Evolutionary conservation across 2,888 invertebrate species (phyloP).

Genomic region (Morpho achilles): DNA sequence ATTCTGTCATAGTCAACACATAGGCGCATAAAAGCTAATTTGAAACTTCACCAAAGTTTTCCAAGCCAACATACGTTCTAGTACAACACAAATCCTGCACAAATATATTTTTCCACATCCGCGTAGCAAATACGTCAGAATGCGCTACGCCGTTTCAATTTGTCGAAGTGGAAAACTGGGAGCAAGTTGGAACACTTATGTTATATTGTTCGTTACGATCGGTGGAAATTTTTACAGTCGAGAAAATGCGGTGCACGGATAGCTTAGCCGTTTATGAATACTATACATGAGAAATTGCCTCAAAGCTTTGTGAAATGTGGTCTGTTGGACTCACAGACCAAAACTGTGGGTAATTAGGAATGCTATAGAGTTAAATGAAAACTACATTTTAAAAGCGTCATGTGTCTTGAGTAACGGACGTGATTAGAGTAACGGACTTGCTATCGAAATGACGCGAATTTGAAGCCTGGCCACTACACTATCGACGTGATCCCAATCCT

Average conservation of each 20-base stretch:
- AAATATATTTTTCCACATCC: constrained; percentile 26
- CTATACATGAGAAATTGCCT: no score
- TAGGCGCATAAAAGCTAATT: constrained; percentile 10
- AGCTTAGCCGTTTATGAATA: neutral
- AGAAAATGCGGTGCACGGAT: constrained; percentile 6
- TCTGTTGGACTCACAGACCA: no score
- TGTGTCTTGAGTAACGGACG: no score
- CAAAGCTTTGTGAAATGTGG: no score
- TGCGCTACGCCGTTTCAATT: constrained; percentile 29
- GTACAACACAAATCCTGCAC: constrained; percentile 17
- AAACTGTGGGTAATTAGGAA: no score
- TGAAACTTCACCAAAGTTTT: constrained; percentile 10
- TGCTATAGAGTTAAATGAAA: no score
- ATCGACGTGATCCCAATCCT: no score
- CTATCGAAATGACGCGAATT: no score
- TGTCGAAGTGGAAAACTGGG: constrained; percentile 28
- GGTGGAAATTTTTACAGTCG: constrained; percentile 11
- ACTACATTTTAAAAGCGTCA: no score
- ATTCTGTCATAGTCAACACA: neutral
- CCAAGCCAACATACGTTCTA: constrained; percentile 2
- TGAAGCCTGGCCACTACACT: no score
- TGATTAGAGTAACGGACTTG: no score
- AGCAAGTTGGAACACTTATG: constrained; percentile 24
- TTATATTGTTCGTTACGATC: constrained; percentile 21
- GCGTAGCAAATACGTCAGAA: constrained; percentile 27